Conservation (phyloP, 2,797 vertebrate species). For the Botia almorhae region DNA sequence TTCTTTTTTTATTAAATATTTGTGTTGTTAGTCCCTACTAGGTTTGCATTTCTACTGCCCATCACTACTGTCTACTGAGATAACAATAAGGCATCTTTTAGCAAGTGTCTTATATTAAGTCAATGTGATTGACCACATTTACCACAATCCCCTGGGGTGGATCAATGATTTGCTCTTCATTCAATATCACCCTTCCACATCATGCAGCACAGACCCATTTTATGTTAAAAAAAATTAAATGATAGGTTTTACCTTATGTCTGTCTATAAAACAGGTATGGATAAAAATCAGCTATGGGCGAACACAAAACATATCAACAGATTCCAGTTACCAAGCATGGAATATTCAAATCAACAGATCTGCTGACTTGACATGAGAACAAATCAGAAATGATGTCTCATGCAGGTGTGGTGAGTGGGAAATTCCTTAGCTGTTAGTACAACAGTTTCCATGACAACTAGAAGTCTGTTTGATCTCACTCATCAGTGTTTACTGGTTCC, state of each 20-base stretch:
- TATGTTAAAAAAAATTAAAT: not conserved
- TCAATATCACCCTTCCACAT: conserved; percentile 1
- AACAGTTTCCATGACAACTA: conserved; percentile 5
- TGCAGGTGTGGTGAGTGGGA: conserved; percentile 3
- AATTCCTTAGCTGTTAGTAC: not conserved
- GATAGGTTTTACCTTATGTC: conserved; percentile 11
- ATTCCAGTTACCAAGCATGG: not conserved
- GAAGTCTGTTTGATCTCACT: not conserved
- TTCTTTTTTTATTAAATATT: no score
- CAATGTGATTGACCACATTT: conserved; percentile 9
- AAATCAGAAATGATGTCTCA: not conserved
- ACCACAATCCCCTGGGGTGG: not conserved
- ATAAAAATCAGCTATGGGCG: not conserved
- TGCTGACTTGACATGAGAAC: conserved; percentile 7
- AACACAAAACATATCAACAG: conserved; percentile 10
- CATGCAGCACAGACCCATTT: not conserved
- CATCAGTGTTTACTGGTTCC: not conserved
- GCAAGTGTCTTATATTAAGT: not conserved
- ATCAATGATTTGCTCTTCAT: conserved; percentile 10
- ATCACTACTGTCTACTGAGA: not conserved
- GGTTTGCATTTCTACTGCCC: not conserved
- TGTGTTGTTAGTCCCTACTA: no score
- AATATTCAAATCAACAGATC: not conserved
- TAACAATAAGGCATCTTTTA: not conserved
- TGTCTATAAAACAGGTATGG: not conserved